These are phyloP conservation scores for Cassiopea xamachana DNA, from an alignment of 30 jellyfish, hydroid and myxozoan species.

Conservation along the genomic window DNA sequence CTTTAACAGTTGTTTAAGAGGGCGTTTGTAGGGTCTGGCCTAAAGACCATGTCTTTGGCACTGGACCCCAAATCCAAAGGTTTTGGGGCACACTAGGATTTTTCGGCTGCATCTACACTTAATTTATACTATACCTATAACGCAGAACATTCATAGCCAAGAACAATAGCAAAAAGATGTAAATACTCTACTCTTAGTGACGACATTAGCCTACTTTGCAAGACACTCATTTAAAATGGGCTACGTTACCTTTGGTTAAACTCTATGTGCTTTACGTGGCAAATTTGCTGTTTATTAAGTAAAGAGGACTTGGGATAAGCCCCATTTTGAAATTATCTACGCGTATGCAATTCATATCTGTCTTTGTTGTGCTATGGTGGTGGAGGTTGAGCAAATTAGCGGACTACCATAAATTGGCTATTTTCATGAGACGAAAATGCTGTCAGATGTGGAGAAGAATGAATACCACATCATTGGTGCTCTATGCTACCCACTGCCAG, in stretches of 20 bases:
- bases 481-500: slow-evolving; percentile 13
- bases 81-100: no score
- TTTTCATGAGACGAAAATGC: neutral
- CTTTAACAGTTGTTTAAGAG: no score
- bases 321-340: neutral
- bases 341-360: neutral
- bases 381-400: neutral
- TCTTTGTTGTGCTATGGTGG: neutral
- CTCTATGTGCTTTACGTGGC: neutral
- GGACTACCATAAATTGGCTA: neutral
- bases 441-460: slow-evolving; percentile 4
- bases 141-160: no score
- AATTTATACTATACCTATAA: no score
- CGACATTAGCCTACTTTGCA: neutral
- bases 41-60: no score
- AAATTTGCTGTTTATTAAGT: neutral
- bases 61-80: no score
- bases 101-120: no score
- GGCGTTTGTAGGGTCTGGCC: no score
- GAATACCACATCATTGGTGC: neutral
- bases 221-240: neutral
- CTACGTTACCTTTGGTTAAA: neutral
- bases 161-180: no score
- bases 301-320: neutral
- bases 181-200: no score